These are phyloP conservation scores for Ptychoptera contaminata DNA, from an alignment of 2,888 invertebrate species.

Conservation along the genomic window DNA sequence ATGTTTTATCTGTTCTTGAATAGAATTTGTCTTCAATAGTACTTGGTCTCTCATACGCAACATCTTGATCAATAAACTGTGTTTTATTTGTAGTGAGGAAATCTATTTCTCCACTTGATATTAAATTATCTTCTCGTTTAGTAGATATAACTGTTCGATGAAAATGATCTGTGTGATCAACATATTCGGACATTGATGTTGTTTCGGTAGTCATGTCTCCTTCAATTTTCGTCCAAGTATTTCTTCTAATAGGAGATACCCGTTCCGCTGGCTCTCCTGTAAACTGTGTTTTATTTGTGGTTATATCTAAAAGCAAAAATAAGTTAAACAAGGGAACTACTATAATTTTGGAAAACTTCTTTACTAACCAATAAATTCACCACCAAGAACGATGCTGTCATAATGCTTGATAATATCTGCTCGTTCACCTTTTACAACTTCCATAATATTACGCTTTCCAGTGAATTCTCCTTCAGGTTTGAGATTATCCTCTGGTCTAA, in stretches of 20 bases:
- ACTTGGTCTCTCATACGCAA: constrained; percentile 38
- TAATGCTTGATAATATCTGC: constrained; percentile 41
- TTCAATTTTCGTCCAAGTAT: constrained; percentile 64
- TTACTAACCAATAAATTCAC: constrained; percentile 46
- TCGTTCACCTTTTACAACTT: constrained; percentile 37
- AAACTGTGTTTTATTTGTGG: constrained; percentile 52
- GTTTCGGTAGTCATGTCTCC: constrained; percentile 57
- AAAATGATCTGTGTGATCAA: constrained; percentile 40
- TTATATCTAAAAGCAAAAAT: constrained; percentile 39
- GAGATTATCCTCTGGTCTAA: constrained; percentile 38
- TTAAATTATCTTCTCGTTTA: constrained; percentile 47
- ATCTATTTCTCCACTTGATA: constrained; percentile 49
- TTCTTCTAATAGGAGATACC: constrained; percentile 47
- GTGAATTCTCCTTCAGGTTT: constrained; percentile 36
- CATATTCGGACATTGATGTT: constrained; percentile 47
- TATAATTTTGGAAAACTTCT: not conserved
- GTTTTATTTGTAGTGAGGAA: constrained; percentile 47
- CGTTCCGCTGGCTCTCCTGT: constrained; percentile 50
- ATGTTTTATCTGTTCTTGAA: constrained; percentile 38
- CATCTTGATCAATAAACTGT: constrained; percentile 43
- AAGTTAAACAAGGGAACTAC: not conserved
- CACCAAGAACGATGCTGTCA: constrained; percentile 50
- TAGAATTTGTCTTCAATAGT: constrained; percentile 55
- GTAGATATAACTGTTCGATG: constrained; percentile 43
- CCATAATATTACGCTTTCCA: constrained; percentile 33